Conservation (phyloP, 2,888 invertebrate genomes). For the Volucella zonaria region DNA sequence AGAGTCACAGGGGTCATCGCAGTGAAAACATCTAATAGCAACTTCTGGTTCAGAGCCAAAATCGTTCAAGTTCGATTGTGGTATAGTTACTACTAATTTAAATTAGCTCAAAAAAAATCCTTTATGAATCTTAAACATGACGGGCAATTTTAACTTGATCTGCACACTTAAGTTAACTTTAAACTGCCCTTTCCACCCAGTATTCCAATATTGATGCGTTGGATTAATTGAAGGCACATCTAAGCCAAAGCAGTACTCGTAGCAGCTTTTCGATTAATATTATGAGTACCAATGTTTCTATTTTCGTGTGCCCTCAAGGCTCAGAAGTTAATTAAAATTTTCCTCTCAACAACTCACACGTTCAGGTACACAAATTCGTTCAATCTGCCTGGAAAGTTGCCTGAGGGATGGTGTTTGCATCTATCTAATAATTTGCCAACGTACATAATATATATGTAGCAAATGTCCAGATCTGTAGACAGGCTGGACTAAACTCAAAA, state of each 20-base stretch:
- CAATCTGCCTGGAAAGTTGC: slow-evolving; percentile 34
- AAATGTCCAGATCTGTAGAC: slow-evolving; percentile 18
- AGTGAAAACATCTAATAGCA: too few species aligned
- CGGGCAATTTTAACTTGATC: too few species aligned
- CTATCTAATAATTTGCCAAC: slow-evolving; percentile 64
- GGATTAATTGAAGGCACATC: background rate
- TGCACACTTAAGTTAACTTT: too few species aligned
- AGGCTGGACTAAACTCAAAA: too few species aligned
- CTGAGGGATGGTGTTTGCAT: slow-evolving; percentile 29
- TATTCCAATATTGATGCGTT: too few species aligned
- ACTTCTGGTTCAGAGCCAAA: too few species aligned
- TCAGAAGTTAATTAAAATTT: slow-evolving; percentile 66
- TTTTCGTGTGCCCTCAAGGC: slow-evolving; percentile 34
- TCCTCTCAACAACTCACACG: slow-evolving; percentile 61
- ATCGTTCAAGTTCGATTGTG: too few species aligned
- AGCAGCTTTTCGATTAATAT: slow-evolving; percentile 42
- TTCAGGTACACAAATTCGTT: slow-evolving; percentile 6
- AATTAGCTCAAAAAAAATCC: too few species aligned
- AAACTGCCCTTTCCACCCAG: too few species aligned
- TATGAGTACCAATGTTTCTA: slow-evolving; percentile 48
- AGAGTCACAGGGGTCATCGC: too few species aligned
- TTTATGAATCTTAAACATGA: too few species aligned
- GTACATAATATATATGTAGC: slow-evolving; percentile 8
- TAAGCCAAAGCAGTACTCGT: slow-evolving; percentile 1
- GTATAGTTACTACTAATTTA: too few species aligned